phyloP scores from a whole-genome alignment of 1,140 invertebrate species.

The Camponotus vicinus region DNA sequence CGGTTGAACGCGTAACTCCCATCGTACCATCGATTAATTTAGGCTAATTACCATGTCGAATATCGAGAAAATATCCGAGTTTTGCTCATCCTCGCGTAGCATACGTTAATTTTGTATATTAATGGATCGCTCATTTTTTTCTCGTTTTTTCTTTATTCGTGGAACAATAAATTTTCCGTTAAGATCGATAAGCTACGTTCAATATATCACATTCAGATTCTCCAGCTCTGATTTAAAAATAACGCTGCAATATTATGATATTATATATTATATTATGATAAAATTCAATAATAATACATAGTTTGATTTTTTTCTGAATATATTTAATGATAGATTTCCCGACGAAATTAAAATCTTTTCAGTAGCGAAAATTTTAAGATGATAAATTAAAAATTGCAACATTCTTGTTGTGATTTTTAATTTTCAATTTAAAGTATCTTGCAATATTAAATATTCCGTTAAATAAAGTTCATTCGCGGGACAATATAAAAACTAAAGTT shows the following conservation, averaged over 20 bases:
- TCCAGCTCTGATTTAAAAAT: background rate
- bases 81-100: background rate
- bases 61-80: constrained; percentile 16
- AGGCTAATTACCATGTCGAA: constrained; percentile 31
- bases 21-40: constrained; percentile 32
- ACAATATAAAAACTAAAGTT: constrained; percentile 6
- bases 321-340: background rate
- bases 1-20: constrained; percentile 23
- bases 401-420: constrained; percentile 1
- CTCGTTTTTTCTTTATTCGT: background rate
- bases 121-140: background rate
- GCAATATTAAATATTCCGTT: constrained; percentile 12
- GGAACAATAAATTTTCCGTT: background rate
- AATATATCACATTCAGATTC: background rate
- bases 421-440: constrained; percentile 7
- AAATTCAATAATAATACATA: background rate
- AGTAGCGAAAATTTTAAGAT: background rate
- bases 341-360: background rate
- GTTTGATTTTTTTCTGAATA: background rate
- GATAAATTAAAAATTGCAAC: background rate
- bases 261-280: background rate
- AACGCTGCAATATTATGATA: background rate
- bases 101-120: background rate
- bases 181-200: background rate
- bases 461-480: constrained; percentile 2